Base-by-base conservation (phyloP, 1,140 invertebrate species). In the Drosophila sucinea region DNA sequence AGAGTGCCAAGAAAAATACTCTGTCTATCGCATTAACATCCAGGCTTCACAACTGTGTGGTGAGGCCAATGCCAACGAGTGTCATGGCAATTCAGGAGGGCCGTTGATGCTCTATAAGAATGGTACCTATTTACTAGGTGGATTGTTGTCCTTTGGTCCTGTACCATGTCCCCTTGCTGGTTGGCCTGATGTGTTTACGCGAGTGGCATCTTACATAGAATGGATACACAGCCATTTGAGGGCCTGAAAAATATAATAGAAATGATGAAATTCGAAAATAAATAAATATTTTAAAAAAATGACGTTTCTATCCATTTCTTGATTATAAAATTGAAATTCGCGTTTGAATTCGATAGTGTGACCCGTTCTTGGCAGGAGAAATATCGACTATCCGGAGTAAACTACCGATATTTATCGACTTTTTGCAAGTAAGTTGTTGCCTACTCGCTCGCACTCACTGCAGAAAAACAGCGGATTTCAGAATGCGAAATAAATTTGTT, bases 131-230 rank as follows among this genome's bases (percentile, higher is more conserved):
- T 83, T 90, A 1, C 82, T 87, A 0, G 90, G 93, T 0, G 96
- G 96, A 0, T 85, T 97, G 0, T 94, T 96, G 0, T 96, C 95
- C 0, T 96, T 96, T 90, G 97, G 97, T 0, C 95, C 95, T 0
- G 93, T 94, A 0, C 93, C 94, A 0, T 97, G 96, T 74, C 96
- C 95, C 0, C 94, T 94, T 47, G 65, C 86, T 5, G 94, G 94
- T 2, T 95, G 94, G 93, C 96, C 96, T 0, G 96, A 96, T 4
- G 94, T 97, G 11, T 97, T 97, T 79, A 96, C 96, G 0, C 93
- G 94, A 62, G 95, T 97, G 0, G 73, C 84, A 0, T 81, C 84
- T 11, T 89, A 70, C 35, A 75, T 84, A 4, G 84, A 89, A 17
- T 89, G 84, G 84, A 89, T 89, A 64, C 77, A 89, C 8, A 30